A percentile compares a stretch with the other conserved stretches of the same genome.
These are phyloP conservation scores for Cataglyphis altisquamis DNA, from an alignment of 2,888 invertebrate species.

Conservation along the genomic window DNA sequence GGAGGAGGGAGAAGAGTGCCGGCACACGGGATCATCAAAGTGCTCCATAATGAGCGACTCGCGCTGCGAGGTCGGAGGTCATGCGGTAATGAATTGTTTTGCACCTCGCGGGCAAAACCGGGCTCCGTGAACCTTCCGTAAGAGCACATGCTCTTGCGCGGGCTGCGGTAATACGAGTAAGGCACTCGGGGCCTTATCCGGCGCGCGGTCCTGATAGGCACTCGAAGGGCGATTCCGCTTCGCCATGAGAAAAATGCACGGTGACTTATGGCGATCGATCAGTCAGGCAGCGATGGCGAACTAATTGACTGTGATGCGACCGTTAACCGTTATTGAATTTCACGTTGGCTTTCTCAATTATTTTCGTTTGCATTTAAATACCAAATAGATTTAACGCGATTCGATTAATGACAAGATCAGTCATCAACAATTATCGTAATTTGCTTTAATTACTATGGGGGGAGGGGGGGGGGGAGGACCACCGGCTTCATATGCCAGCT, in stretches of 20 bases:
- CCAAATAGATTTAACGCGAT: constrained; percentile 50
- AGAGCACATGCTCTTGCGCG: constrained; percentile 47
- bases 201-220: constrained; percentile 32
- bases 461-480: constrained; percentile 59
- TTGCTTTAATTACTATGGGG: constrained; percentile 78
- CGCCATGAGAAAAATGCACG: constrained; percentile 63
- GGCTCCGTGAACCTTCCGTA: constrained; percentile 69
- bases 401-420: constrained; percentile 80
- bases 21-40: constrained; percentile 82
- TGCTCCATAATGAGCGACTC: constrained; percentile 84
- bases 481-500: constrained; percentile 76
- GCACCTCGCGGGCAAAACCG: constrained; percentile 82
- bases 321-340: constrained; percentile 61
- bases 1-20: constrained; percentile 47
- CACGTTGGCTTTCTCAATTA: constrained; percentile 51
- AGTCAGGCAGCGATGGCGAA: constrained; percentile 57
- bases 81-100: constrained; percentile 85
- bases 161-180: constrained; percentile 68
- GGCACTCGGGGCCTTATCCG: constrained; percentile 60
- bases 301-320: constrained; percentile 63
- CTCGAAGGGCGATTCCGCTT: constrained; percentile 48
- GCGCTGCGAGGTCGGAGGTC: constrained; percentile 81
- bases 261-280: constrained; percentile 68
- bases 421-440: constrained; percentile 80
- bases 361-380: constrained; percentile 65